Conservation (phyloP, 2,113 vertebrate genomes). For the Zingel zingel region DNA sequence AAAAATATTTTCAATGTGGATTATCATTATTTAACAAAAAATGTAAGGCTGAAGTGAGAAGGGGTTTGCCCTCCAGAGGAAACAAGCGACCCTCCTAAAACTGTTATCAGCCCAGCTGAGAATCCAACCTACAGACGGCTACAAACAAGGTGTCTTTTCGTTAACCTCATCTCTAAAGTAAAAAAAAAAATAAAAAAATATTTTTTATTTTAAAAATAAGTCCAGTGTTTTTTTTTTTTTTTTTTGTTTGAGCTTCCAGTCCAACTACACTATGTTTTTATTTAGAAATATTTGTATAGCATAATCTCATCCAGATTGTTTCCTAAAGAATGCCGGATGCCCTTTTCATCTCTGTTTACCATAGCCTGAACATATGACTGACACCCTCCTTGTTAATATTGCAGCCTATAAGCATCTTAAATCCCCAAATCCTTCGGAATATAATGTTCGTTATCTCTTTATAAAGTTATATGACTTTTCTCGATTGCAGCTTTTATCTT, state of each 20-base stretch:
- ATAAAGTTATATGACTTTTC: constrained; percentile 73
- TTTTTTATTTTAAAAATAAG: constrained; percentile 15
- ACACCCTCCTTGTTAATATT: constrained; percentile 67
- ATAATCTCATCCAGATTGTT: constrained; percentile 27
- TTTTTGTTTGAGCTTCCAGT: constrained; percentile 16
- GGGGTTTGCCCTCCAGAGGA: not conserved
- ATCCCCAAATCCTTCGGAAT: constrained; percentile 67
- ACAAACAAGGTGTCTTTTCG: not conserved
- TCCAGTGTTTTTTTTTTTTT: not conserved
- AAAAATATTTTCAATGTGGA: not conserved
- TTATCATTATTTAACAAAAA: not conserved
- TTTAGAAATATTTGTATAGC: constrained; percentile 39
- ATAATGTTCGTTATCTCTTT: constrained; percentile 72
- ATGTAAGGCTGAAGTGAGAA: not conserved
- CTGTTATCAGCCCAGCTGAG: not conserved
- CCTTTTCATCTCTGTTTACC: constrained; percentile 64
- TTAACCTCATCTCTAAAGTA: constrained; percentile 20
- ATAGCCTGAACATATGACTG: constrained; percentile 58
- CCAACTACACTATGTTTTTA: constrained; percentile 10
- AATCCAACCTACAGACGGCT: constrained; percentile 1
- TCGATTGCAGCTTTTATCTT: constrained; percentile 74
- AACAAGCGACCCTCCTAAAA: constrained; percentile 2
- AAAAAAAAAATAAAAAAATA: constrained; percentile 13
- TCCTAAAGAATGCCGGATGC: constrained; percentile 48
- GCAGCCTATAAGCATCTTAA: constrained; percentile 56